Conservation (phyloP, 1,140 invertebrate genomes). For the Papilio aristodemus region DNA sequence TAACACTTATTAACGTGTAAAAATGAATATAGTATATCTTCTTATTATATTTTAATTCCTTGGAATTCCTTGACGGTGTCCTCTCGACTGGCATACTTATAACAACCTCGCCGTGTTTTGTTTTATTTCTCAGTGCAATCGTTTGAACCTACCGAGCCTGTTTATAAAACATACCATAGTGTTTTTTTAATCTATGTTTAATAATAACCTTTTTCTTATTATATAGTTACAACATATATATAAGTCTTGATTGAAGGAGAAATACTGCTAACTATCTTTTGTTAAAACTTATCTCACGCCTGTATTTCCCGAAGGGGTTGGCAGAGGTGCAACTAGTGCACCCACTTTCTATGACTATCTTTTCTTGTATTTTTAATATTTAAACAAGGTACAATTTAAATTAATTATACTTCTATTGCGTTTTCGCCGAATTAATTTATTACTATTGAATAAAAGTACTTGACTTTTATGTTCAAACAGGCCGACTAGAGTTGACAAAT, state of each 20-base stretch:
- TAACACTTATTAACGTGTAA: too few relatives aligned
- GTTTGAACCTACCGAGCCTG: not conserved
- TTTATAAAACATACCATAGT: constrained; percentile 11
- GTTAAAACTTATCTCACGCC: too few relatives aligned
- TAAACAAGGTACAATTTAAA: too few relatives aligned
- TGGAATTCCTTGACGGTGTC: constrained; percentile 2
- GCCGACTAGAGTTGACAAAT: not conserved
- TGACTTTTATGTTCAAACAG: not conserved
- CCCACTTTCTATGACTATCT: too few relatives aligned
- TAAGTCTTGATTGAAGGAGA: too few relatives aligned
- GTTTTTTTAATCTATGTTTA: not conserved
- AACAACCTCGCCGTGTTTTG: not conserved
- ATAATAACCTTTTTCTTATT: not conserved
- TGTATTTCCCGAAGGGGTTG: too few relatives aligned
- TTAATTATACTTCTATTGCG: too few relatives aligned
- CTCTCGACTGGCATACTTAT: not conserved
- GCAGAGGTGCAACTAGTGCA: too few relatives aligned
- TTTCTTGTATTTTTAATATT: too few relatives aligned
- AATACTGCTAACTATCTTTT: too few relatives aligned
- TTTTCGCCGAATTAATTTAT: not conserved
- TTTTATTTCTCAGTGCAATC: not conserved
- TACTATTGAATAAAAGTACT: not conserved
- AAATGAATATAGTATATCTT: too few relatives aligned
- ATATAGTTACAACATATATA: too few relatives aligned
- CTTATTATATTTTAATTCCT: constrained; percentile 5